phyloP scores from a whole-genome alignment of 2,113 vertebrate species.

The Ailurus styani region DNA sequence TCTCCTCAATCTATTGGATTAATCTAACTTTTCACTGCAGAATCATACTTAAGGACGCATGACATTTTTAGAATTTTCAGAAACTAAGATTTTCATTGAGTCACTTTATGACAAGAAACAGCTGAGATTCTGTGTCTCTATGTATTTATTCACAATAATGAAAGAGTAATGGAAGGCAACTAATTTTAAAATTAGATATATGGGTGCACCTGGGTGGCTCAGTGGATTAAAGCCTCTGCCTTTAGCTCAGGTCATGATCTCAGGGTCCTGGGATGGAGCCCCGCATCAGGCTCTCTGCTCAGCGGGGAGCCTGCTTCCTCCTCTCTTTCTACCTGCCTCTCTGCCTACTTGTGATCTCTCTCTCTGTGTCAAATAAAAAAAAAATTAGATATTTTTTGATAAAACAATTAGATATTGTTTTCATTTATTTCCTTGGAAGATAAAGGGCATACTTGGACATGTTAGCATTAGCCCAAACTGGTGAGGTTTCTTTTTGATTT shows the following conservation, averaged over 20 bases:
- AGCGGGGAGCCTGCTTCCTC: too few species aligned
- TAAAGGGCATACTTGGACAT: background rate
- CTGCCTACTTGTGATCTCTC: too few species aligned
- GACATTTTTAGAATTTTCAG: constrained; percentile 10
- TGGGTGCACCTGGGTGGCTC: too few species aligned
- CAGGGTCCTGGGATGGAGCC: too few species aligned
- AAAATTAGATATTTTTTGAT: too few species aligned
- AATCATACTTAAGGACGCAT: constrained; percentile 1
- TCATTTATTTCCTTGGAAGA: background rate
- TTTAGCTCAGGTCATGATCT: too few species aligned
- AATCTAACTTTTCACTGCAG: background rate
- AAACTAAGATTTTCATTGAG: background rate
- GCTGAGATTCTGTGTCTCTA: background rate
- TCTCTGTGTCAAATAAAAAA: too few species aligned
- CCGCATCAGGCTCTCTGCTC: too few species aligned
- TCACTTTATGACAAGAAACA: background rate
- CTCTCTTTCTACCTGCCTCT: too few species aligned
- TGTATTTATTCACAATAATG: background rate
- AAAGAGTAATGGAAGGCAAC: background rate
- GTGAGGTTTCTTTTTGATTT: background rate
- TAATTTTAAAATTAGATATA: background rate
- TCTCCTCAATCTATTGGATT: background rate
- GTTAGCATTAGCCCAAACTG: background rate
- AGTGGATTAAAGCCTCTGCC: too few species aligned
- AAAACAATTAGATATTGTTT: background rate